Conservation (phyloP, 1,140 invertebrate genomes). For the Condylostylus longicornis region DNA sequence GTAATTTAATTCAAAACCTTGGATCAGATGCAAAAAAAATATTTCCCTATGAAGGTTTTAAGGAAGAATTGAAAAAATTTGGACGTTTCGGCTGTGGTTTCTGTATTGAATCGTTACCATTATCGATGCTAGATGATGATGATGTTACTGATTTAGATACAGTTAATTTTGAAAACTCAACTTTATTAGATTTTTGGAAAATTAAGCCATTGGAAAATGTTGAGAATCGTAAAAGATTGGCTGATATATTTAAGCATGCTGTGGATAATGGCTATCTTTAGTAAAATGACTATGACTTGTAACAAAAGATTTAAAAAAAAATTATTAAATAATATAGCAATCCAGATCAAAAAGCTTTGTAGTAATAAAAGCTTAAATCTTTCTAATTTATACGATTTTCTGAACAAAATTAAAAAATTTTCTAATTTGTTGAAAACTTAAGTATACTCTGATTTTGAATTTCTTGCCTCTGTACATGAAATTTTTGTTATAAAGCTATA, state of each 20-base stretch:
- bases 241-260: constrained; percentile 45
- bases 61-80: constrained; percentile 42
- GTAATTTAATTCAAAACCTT: constrained; percentile 36
- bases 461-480: too few species aligned
- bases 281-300: too few species aligned
- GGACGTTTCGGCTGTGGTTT: constrained; percentile 44
- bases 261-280: constrained; percentile 44
- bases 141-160: constrained; percentile 45
- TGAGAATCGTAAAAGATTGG: constrained; percentile 38
- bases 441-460: too few species aligned
- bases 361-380: too few species aligned
- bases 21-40: constrained; percentile 43
- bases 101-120: constrained; percentile 44
- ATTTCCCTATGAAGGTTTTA: constrained; percentile 37
- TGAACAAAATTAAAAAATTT: too few species aligned
- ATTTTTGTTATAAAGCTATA: too few species aligned
- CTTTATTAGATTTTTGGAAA: constrained; percentile 38
- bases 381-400: too few species aligned
- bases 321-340: too few species aligned
- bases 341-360: too few species aligned
- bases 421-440: too few species aligned
- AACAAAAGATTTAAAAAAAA: too few species aligned
- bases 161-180: constrained; percentile 34
- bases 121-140: constrained; percentile 41
- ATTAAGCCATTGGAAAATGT: constrained; percentile 37